Base-by-base conservation (phyloP, 2,888 invertebrate species). In the Ophion ventricosus region DNA sequence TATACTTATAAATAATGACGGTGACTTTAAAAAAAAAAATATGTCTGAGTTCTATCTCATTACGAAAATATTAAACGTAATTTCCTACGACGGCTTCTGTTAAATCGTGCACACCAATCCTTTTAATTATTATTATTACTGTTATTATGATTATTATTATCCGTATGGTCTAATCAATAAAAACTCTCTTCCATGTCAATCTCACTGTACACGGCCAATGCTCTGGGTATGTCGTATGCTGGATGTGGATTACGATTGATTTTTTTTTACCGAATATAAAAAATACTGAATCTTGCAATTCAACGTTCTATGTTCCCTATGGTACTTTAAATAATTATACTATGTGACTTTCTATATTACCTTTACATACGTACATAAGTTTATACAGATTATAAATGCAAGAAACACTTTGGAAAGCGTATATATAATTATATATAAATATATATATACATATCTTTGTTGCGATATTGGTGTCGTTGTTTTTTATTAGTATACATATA, bases 161-260 rank as follows among this genome's bases (percentile, higher is more conserved):
- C 69, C 84, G 82, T 83, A 80, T 82, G 73, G 57, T 77, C 77
- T 57, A 57, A 43, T 64, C n/a, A 61, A 63, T 35, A 78, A 49
- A 72, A 73, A 77, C 23, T 75, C 61, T 70, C 87, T 86, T 88
- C 84, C 89, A 88, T 90, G 88, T 92, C 91, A 91, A 87, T 84
- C 66, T 90, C 89, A 91, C 90, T 92, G 87, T 90, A 92, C 92
- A 93, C 92, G 90, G 91, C 91, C 90, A 92, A 93, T 93, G 93
- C 92, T 93, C 92, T 93, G 92, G 92, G 91, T 93, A 93, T 93
- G 92, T 93, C 92, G 92, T 93, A 92, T 93, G 93, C 93, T 93
- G 92, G 92, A 93, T 93, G 87, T 79, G 91, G 88, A 92, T 90
- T 91, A 90, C 89, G 89, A 89, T 90, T 89, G 76, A 89, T 88